phyloP scores from a whole-genome alignment of 2,888 invertebrate species.

The Acrobasis consociella region DNA sequence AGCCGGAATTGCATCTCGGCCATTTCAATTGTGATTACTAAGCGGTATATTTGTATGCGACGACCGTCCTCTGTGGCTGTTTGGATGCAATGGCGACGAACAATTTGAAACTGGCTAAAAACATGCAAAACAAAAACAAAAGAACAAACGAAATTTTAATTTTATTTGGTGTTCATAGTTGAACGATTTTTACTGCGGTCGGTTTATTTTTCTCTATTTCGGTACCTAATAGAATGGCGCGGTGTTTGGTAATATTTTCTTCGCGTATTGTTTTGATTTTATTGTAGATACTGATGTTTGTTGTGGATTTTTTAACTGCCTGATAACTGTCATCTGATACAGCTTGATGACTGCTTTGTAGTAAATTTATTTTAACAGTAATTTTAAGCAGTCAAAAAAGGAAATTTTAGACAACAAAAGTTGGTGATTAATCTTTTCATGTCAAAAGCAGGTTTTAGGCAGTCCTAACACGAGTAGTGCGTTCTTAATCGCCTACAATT shows the following conservation, averaged over 20 bases:
- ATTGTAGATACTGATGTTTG: no score
- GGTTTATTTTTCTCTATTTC: neutral
- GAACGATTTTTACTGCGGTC: neutral
- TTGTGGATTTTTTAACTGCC: no score
- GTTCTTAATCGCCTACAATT: slow-evolving; percentile 24
- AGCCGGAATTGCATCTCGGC: slow-evolving; percentile 40
- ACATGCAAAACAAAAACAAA: slow-evolving; percentile 22
- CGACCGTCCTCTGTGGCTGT: slow-evolving; percentile 20
- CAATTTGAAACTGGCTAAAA: slow-evolving; percentile 25
- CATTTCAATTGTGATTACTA: slow-evolving; percentile 39
- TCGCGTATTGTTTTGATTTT: neutral
- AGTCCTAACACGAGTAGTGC: slow-evolving; percentile 4
- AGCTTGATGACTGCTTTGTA: no score
- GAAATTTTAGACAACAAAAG: neutral
- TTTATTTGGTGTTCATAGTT: neutral
- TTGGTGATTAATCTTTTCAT: neutral
- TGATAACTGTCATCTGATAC: no score
- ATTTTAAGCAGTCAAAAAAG: no score
- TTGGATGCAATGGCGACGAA: slow-evolving; percentile 21
- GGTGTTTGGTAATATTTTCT: neutral
- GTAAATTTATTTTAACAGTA: no score
- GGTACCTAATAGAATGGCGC: neutral
- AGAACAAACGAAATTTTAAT: slow-evolving; percentile 4
- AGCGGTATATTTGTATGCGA: slow-evolving; percentile 31
- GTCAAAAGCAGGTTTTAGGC: slow-evolving; percentile 1